phyloP scores from a whole-genome alignment of 2,888 invertebrate species.

The Drosophila pseudotalamancana region DNA sequence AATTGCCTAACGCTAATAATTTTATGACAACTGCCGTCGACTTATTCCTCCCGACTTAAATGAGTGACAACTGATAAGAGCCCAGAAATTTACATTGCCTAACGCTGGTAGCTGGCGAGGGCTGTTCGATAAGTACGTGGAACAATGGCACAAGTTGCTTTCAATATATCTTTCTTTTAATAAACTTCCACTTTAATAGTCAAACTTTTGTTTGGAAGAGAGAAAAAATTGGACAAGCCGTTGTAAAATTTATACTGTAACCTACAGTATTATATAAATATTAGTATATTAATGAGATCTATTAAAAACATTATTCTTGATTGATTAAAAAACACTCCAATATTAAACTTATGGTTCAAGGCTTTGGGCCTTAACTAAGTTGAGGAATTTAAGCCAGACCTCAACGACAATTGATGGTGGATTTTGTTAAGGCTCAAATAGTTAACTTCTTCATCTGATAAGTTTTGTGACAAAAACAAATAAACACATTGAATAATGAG shows the following conservation, averaged over 20 bases:
- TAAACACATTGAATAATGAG: constrained; percentile 50
- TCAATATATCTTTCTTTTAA: too few species aligned
- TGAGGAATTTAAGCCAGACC: too few species aligned
- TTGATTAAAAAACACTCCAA: neutral
- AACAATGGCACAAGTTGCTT: too few species aligned
- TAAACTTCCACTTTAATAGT: too few species aligned
- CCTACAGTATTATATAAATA: too few species aligned
- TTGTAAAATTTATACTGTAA: too few species aligned
- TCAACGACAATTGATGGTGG: neutral
- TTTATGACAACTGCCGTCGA: constrained; percentile 7
- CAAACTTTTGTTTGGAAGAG: too few species aligned
- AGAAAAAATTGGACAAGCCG: too few species aligned
- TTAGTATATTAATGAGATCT: too few species aligned
- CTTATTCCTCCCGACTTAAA: constrained; percentile 8
- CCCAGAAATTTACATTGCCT: constrained; percentile 27
- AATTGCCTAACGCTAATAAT: constrained; percentile 16
- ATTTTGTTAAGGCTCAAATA: neutral
- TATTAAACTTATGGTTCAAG: neutral
- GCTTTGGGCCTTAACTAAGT: neutral
- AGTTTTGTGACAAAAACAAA: constrained; percentile 38
- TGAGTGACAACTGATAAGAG: constrained; percentile 38
- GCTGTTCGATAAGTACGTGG: neutral
- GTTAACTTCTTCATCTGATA: constrained; percentile 23
- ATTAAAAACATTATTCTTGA: too few species aligned
- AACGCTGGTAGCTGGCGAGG: constrained; percentile 25